These are phyloP conservation scores for Esox lucius DNA, from an alignment of 2,797 vertebrate genomes.

Conservation along the genomic window DNA sequence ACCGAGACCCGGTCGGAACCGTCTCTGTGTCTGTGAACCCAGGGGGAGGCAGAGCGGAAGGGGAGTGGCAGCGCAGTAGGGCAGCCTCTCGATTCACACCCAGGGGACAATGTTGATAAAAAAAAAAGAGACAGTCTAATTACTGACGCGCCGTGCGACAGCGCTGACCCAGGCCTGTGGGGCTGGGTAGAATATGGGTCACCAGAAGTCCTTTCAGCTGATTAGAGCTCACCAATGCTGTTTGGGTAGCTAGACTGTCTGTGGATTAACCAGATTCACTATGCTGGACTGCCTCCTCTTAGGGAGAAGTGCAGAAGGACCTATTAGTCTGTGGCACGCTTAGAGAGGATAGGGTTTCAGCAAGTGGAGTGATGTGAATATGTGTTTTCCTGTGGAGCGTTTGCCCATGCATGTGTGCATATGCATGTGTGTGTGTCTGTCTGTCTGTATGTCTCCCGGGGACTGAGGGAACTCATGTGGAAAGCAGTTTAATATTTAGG, in stretches of 20 bases:
- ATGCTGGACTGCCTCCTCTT: slow-evolving; percentile 8
- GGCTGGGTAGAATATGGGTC: slow-evolving; percentile 27
- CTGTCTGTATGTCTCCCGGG: background rate
- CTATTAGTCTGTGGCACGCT: background rate
- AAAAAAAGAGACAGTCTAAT: slow-evolving; percentile 54
- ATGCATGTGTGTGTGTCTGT: background rate
- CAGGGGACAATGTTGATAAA: slow-evolving; percentile 39
- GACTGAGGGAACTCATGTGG: background rate
- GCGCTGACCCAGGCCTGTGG: background rate
- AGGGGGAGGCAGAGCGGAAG: slow-evolving; percentile 19
- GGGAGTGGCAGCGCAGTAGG: slow-evolving; percentile 19
- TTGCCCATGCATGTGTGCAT: background rate
- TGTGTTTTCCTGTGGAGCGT: background rate
- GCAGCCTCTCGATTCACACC: background rate
- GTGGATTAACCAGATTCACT: slow-evolving; percentile 30
- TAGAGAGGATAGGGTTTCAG: background rate
- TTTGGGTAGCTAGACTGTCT: slow-evolving; percentile 15
- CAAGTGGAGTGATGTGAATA: background rate
- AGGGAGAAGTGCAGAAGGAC: slow-evolving; percentile 1
- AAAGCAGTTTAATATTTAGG: background rate
- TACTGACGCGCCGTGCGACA: slow-evolving; percentile 12
- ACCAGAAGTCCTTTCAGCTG: slow-evolving; percentile 12
- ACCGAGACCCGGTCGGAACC: too few relatives aligned
- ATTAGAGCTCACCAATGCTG: background rate
- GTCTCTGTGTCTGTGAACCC: background rate